These are phyloP conservation scores for Theocolax elegans DNA, from an alignment of 1,140 invertebrate genomes.

Conservation along the genomic window DNA sequence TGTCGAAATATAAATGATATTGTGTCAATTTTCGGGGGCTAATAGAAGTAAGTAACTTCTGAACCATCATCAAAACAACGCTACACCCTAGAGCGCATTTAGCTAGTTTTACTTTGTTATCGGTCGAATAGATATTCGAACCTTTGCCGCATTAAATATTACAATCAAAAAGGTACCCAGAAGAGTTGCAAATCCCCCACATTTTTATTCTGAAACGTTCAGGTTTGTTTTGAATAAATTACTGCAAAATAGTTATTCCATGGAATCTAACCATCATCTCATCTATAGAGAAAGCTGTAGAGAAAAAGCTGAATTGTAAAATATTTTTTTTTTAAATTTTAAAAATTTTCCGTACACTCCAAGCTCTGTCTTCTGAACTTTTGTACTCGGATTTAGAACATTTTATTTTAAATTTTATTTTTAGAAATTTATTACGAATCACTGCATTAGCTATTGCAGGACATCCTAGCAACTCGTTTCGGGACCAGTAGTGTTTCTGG, in stretches of 20 bases:
- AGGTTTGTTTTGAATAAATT: constrained; percentile 34
- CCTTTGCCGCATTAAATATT: constrained; percentile 30
- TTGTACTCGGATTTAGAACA: constrained; percentile 16
- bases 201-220: constrained; percentile 26
- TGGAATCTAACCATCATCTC: constrained; percentile 45
- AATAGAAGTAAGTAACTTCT: constrained; percentile 7
- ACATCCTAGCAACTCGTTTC: no score
- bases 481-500: no score
- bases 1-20: constrained; percentile 32
- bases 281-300: constrained; percentile 8
- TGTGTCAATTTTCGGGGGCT: constrained; percentile 4
- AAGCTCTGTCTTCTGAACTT: constrained; percentile 25
- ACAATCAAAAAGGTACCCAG: constrained; percentile 18
- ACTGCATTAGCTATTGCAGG: no score
- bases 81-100: constrained; percentile 26
- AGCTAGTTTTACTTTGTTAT: constrained; percentile 12
- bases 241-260: constrained; percentile 31
- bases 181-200: constrained; percentile 29
- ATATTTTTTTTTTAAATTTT: constrained; percentile 41
- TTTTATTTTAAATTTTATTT: constrained; percentile 28
- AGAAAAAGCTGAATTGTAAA: no score
- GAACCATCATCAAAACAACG: constrained; percentile 29
- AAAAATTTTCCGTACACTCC: constrained; percentile 39
- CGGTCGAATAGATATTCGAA: constrained; percentile 28
- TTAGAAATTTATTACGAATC: no score